Conservation (phyloP, 2,113 vertebrate species). For the Actenoides lindsayi region DNA sequence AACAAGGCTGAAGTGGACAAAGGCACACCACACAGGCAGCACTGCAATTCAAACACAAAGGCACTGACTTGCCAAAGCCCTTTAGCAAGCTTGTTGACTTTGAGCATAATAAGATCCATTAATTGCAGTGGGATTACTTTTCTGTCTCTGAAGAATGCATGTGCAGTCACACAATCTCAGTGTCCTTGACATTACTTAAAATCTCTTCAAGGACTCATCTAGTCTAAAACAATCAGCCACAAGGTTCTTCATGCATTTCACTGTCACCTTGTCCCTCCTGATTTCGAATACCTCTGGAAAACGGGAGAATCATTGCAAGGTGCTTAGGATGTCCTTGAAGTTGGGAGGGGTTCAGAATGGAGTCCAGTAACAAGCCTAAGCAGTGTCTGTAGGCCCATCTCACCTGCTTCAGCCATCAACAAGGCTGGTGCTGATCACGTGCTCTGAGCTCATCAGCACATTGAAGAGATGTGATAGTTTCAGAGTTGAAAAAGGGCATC, state of each 20-base stretch:
- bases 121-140: background rate
- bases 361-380: background rate
- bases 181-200: background rate
- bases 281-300: background rate
- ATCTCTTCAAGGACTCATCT: background rate
- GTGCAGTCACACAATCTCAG: background rate
- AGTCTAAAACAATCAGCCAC: background rate
- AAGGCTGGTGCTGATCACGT: rapidly evolving
- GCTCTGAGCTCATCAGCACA: background rate
- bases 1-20: background rate
- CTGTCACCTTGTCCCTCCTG: background rate
- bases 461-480: background rate
- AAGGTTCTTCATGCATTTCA: background rate
- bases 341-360: background rate
- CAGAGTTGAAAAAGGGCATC: background rate
- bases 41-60: background rate
- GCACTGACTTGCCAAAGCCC: background rate
- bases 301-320: background rate
- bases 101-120: background rate
- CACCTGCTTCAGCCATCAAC: background rate
- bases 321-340: background rate
- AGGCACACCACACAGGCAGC: background rate
- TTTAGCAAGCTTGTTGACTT: background rate
- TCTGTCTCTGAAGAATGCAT: background rate
- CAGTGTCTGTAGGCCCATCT: background rate